Base-by-base conservation (phyloP, 2,797 vertebrate species). In the Sebastes hubbsi region DNA sequence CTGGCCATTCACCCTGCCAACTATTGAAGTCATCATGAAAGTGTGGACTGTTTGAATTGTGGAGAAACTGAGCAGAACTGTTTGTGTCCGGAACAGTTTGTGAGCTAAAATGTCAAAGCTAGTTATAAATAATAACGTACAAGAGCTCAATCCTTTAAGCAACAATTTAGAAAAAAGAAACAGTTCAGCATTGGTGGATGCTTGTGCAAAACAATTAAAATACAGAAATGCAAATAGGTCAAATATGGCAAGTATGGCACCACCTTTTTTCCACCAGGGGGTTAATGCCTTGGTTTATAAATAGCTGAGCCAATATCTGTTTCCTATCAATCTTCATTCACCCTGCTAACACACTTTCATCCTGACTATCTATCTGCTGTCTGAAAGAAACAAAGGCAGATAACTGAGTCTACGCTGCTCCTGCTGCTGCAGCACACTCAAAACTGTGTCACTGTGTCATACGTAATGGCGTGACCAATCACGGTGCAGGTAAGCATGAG, bases 381-480 rank as follows among this genome's bases (percentile, higher is more conserved):
- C 11, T 25, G 25, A 4, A 9, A 54, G 34, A 79, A 62, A 74
- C 54, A 85, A 69, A 64, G 34, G 55, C 36, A 68, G 2, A 38
- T 1, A 52, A 25, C 42, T 61, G 59, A 16, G 11, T 72, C 42
- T 46, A 8, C 42, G 42, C 42, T 78, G 27, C 38, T 18, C 14
- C 42, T 18, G 25, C 66, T 78, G 77, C 78, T 69, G 84, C 74
- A 55, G 11, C 20, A 34, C 34, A 34, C 72, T 30, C 24, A 75
- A 83, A 94, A 87, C 67, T 93, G 88, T 94, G 91, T 93, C 89
- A 95, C 92, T 92, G 88, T 95, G 93, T 93, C 94, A 95, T 73
- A 72, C 55, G 16, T 64, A 88, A 77, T 49, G 14, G 30, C 10
- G 32, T 46, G n/a, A 84, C 93, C 92, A 92, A 94, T 94, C 84